Conservation (phyloP, 2,113 vertebrate genomes). For the Nymphicus hollandicus region DNA sequence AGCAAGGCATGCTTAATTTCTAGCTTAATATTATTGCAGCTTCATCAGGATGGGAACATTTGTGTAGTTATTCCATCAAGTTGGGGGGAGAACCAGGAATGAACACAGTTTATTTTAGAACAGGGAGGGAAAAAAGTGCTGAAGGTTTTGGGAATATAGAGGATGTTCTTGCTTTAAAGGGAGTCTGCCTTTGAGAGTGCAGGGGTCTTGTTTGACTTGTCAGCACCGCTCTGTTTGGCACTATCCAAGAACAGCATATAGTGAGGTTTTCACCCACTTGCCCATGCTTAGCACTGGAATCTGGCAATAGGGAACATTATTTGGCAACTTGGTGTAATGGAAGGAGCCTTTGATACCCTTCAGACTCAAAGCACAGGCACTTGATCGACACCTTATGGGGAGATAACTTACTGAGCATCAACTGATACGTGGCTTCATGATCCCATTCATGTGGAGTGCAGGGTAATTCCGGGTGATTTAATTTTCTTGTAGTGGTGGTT, state of each 20-base stretch:
- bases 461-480: not conserved
- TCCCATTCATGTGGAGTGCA: not conserved
- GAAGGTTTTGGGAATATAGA: not conserved
- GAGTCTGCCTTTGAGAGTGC: no score
- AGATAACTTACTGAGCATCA: not conserved
- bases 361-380: not conserved
- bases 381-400: not conserved
- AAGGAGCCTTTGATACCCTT: not conserved
- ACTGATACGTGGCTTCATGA: accelerated
- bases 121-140: accelerated
- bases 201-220: not conserved
- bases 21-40: not conserved
- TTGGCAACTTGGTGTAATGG: not conserved
- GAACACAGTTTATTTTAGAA: not conserved
- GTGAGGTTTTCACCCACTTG: not conserved
- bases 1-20: not conserved
- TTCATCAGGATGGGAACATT: not conserved
- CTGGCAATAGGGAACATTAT: not conserved
- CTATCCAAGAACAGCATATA: accelerated
- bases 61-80: not conserved
- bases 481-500: not conserved
- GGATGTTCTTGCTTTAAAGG: not conserved
- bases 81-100: not conserved
- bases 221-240: not conserved
- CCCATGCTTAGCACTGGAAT: not conserved